Evolutionary conservation across 2,113 vertebrate species (phyloP), one percentile per base, ranked within the genome.

Genomic region (Numida meleagris): DNA sequence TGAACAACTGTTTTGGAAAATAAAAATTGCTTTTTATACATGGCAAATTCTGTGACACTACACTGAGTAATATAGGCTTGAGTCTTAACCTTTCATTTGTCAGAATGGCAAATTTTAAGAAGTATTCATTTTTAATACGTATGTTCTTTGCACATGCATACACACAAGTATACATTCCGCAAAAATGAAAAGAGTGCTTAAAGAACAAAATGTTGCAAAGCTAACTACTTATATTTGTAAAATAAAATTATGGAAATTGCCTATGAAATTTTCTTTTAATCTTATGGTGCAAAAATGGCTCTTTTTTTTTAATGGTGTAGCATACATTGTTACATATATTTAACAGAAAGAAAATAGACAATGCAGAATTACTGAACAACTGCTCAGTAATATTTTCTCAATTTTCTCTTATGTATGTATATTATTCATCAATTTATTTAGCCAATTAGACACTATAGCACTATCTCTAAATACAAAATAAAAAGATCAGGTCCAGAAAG

Each of bases 11-110:
- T 81, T 96, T 81, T 61, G 79, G 36, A 77, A 92, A 77, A 67
- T 71, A 95, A 97, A 97, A 95, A 95, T 87, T 92, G 42, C 53
- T 96, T 93, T 95, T 91, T 94, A 85, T 90, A 67, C 51, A 82
- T 83, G 73, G 50, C n/a, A 92, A 94, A 89, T 82, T 94, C 50
- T 72, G 53, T 95, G 94, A 94, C 93, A 96, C 34, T 87, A 19
- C 24, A 33, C 5, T 51, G 43, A 88, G 31, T 12, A 63, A 89
- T 77, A 77, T 67, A 73, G 5, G 12, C 74, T 77, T 71, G 82
- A 92, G 55, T 65, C n/a, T 81, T 93, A 72, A 65, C 76, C 61
- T 94, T 91, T 93, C 46, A 46, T 77, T 51, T 94, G 73, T 90
- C 88, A 89, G 31, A 85, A 96, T 4, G 16, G 38, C 5, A 83